Percentiles rank a stretch among this genome's conserved stretches.
phyloP scores from a whole-genome alignment of 2,113 vertebrate genomes.

The Ochotona curzoniae region DNA sequence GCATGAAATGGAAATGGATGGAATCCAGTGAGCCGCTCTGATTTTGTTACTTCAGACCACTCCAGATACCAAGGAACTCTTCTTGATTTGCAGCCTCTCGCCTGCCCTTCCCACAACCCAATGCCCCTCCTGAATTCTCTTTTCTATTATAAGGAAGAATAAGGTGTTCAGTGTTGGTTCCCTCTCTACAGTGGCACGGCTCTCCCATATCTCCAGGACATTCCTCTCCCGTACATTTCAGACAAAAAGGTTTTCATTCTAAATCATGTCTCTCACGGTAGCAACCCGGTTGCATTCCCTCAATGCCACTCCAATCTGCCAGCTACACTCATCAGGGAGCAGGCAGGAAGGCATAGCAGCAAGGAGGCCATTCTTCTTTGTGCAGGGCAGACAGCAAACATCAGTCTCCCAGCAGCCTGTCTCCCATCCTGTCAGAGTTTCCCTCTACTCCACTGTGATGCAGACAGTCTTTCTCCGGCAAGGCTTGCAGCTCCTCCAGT shows the following conservation, averaged over 20 bases:
- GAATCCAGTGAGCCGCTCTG: slow-evolving; percentile 70
- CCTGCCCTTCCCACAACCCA: too few relatives aligned
- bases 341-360: not conserved
- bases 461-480: not conserved
- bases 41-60: slow-evolving; percentile 63
- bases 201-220: not conserved
- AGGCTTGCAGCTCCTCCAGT: not conserved
- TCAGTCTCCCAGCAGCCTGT: slow-evolving; percentile 14
- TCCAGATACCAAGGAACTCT: slow-evolving; percentile 60
- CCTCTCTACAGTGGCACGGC: not conserved
- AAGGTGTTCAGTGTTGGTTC: not conserved
- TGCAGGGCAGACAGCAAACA: not conserved
- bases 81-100: not conserved
- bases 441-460: not conserved
- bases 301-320: not conserved
- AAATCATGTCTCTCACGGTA: not conserved
- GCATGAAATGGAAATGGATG: slow-evolving; percentile 78
- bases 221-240: not conserved
- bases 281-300: not conserved
- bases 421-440: not conserved
- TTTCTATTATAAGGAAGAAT: not conserved
- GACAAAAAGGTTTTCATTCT: not conserved
- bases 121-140: not conserved
- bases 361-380: not conserved
- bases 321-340: not conserved